phyloP scores from a whole-genome alignment of 2,113 vertebrate species.

The Cricetomys ansorgei region DNA sequence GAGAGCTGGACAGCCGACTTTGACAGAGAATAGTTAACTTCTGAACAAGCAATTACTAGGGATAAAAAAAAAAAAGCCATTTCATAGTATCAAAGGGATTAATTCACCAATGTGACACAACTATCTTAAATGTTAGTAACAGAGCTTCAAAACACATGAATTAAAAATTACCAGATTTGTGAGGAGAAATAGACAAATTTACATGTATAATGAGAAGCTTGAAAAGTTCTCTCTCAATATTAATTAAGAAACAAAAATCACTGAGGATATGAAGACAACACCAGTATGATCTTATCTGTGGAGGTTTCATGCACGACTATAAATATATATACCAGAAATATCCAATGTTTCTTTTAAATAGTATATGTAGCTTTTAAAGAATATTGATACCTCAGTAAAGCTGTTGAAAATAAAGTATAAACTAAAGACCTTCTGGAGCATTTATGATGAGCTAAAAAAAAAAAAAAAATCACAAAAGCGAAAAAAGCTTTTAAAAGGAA shows the following conservation, averaged over 20 bases:
- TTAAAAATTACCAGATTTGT: background rate
- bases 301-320: background rate
- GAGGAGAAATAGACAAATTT: background rate
- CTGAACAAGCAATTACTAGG: background rate
- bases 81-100: conserved; percentile 26
- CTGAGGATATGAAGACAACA: background rate
- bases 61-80: background rate
- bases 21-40: background rate
- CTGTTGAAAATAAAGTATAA: conserved; percentile 11
- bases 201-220: background rate
- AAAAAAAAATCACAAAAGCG: background rate
- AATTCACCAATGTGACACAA: background rate
- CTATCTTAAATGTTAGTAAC: background rate
- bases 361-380: background rate
- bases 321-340: background rate
- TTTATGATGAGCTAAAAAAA: conserved; percentile 22
- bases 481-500: background rate
- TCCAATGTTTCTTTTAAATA: conserved; percentile 14
- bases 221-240: background rate
- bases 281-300: background rate
- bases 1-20: background rate
- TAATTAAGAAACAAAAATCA: conserved; percentile 3
- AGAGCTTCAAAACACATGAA: background rate
- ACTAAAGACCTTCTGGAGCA: conserved; percentile 37
- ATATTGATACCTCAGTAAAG: conserved; percentile 12